Percentiles rank a stretch among this genome's conserved stretches.
Conservation (phyloP, 2,113 vertebrate genomes). For the Cyanoliseus patagonus region DNA sequence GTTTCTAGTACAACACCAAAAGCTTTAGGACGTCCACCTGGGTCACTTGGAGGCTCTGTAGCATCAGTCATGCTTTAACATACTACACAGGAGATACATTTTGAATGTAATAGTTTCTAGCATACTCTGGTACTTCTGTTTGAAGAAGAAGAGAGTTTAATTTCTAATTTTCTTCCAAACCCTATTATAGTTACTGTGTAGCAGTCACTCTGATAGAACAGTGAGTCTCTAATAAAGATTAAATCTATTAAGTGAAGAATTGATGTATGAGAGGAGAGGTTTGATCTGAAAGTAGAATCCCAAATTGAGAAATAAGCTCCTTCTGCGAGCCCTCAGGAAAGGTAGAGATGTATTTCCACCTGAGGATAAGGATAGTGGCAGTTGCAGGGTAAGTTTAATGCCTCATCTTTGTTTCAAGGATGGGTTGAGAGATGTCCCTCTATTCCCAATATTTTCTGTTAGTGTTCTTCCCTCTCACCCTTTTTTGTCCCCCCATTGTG, state of each 20-base stretch:
- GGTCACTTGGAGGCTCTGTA: not conserved
- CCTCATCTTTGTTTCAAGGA: not conserved
- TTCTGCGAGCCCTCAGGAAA: not conserved
- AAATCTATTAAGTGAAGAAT: not conserved
- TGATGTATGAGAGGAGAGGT: not conserved
- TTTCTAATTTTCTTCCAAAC: not conserved
- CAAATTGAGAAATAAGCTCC: not conserved
- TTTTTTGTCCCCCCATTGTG: rapidly evolving
- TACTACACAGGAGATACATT: not conserved
- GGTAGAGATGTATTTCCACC: not conserved
- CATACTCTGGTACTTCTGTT: rapidly evolving
- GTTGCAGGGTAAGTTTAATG: not conserved
- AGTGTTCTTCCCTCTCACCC: not conserved
- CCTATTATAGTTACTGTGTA: not conserved
- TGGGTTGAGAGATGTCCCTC: not conserved
- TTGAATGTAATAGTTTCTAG: not conserved
- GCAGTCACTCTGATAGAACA: not conserved
- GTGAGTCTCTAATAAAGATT: not conserved
- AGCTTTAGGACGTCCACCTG: not conserved
- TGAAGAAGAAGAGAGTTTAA: not conserved
- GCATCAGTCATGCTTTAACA: not conserved
- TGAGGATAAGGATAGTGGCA: not conserved
- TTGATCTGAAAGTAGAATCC: not conserved
- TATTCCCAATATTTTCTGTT: not conserved
- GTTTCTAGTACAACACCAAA: not conserved